These are phyloP conservation scores for Bryconaethiops microstoma DNA, from an alignment of 2,797 vertebrate genomes.

Conservation along the genomic window DNA sequence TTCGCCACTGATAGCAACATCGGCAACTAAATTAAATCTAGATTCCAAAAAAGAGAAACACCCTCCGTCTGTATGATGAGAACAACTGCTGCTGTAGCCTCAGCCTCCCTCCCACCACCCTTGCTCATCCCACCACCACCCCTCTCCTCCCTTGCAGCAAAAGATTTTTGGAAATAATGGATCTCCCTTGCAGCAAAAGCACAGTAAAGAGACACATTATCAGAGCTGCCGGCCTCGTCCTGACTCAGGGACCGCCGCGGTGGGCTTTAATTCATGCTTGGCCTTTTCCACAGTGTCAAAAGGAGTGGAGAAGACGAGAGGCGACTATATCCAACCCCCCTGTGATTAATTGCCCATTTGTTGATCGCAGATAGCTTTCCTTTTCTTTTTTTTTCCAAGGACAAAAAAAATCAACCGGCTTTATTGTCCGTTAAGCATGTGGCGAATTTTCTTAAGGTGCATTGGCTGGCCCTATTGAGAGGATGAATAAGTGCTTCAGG, in stretches of 20 bases:
- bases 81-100: slow-evolving; percentile 31
- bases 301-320: slow-evolving; percentile 21
- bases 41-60: slow-evolving; percentile 58
- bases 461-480: slow-evolving; percentile 54
- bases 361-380: slow-evolving; percentile 57
- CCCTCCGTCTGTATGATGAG: slow-evolving; percentile 49
- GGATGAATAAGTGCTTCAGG: slow-evolving; percentile 66
- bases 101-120: not conserved
- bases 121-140: not conserved
- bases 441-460: slow-evolving; percentile 58
- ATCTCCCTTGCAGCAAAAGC: slow-evolving; percentile 32
- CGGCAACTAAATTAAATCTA: slow-evolving; percentile 65
- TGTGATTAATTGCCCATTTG: slow-evolving; percentile 62
- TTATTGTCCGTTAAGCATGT: slow-evolving; percentile 55
- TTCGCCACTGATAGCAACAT: slow-evolving; percentile 52
- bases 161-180: slow-evolving; percentile 52
- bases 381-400: slow-evolving; percentile 46
- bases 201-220: slow-evolving; percentile 29
- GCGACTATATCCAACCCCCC: slow-evolving; percentile 25
- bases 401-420: slow-evolving; percentile 52
- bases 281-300: slow-evolving; percentile 44
- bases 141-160: not conserved
- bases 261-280: slow-evolving; percentile 42
- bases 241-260: slow-evolving; percentile 14
- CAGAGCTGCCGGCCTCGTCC: slow-evolving; percentile 24